Percentiles rank a stretch among this genome's conserved stretches.
These are phyloP conservation scores for Dromiciops gliroides DNA, from an alignment of 2,113 vertebrate species.

Conservation along the genomic window DNA sequence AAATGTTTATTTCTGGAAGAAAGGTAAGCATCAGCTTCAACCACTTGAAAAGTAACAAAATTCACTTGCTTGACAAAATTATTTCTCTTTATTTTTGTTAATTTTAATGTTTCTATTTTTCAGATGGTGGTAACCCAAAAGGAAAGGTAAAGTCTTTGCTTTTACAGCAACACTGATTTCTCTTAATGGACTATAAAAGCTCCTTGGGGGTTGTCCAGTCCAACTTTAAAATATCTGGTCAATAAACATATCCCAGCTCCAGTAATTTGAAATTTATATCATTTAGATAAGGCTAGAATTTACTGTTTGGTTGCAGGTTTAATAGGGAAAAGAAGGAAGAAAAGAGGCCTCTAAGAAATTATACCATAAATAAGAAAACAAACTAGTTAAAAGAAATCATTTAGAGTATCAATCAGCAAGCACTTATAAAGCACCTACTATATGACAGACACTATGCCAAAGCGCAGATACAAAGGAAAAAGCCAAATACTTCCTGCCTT, in stretches of 20 bases:
- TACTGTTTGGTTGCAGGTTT: background rate
- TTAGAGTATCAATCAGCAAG: background rate
- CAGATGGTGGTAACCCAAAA: slow-evolving; percentile 33
- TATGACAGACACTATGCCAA: background rate
- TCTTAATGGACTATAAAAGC: background rate
- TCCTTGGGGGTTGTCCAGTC: background rate
- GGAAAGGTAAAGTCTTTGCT: slow-evolving; percentile 49
- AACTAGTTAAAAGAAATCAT: background rate
- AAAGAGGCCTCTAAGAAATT: background rate
- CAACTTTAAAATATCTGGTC: background rate
- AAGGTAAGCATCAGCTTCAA: slow-evolving; percentile 49
- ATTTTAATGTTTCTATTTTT: background rate
- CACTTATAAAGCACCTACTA: background rate
- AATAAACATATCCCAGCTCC: background rate
- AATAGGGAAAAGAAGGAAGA: background rate
- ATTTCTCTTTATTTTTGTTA: background rate
- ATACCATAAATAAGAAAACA: background rate
- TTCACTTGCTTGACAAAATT: background rate
- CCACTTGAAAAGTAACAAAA: background rate
- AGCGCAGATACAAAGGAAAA: background rate
- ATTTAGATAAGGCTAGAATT: background rate
- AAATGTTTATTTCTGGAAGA: slow-evolving; percentile 50
- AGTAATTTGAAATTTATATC: background rate
- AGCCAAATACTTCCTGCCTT: background rate
- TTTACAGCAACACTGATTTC: background rate